Evolutionary conservation across 2,888 invertebrate genomes (phyloP).

Genomic region (Cryptus viduatorius): DNA sequence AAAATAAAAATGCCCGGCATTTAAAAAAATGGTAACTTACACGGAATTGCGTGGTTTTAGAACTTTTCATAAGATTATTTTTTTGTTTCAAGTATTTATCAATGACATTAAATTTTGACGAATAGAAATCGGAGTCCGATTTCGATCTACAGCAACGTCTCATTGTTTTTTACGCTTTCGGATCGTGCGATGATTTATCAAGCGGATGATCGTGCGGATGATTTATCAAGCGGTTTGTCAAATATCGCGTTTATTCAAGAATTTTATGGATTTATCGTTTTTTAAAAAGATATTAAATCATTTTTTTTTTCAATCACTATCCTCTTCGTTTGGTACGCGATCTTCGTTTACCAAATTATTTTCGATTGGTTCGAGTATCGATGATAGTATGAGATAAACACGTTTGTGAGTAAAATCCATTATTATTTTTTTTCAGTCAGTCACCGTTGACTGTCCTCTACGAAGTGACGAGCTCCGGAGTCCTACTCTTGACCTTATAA

Average conservation of each 20-base stretch:
- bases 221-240: background rate
- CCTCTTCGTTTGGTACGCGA: conserved; percentile 72
- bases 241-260: background rate
- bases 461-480: conserved; percentile 73
- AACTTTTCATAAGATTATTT: conserved; percentile 69
- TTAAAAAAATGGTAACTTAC: conserved; percentile 71
- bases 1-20: background rate
- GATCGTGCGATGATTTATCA: background rate
- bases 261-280: conserved; percentile 16
- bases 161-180: background rate
- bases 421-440: conserved; percentile 59
- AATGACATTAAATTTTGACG: conserved; percentile 74
- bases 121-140: conserved; percentile 71
- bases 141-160: conserved; percentile 69
- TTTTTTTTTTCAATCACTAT: conserved; percentile 58
- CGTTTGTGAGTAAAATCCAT: conserved; percentile 82
- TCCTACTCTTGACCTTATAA: conserved; percentile 79
- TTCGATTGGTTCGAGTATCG: conserved; percentile 75
- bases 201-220: background rate
- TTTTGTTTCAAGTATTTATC: conserved; percentile 74
- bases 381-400: conserved; percentile 78
- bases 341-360: conserved; percentile 70
- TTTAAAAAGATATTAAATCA: background rate
- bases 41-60: conserved; percentile 70
- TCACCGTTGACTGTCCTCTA: conserved; percentile 67